Conservation (phyloP, 2,888 invertebrate genomes). For the Cerceris ruficornis region DNA sequence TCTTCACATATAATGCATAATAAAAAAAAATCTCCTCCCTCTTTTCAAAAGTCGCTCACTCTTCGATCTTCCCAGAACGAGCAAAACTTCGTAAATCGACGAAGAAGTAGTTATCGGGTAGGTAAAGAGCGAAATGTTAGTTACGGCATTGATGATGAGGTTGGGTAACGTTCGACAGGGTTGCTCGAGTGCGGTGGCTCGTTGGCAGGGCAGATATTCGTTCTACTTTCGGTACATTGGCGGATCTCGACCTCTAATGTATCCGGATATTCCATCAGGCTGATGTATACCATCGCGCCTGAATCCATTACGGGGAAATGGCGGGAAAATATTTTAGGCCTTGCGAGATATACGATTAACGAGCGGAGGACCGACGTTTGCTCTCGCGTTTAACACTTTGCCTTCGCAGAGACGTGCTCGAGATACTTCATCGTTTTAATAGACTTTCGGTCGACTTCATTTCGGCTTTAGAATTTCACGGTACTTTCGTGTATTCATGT, state of each 20-base stretch:
- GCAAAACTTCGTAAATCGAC: conserved; percentile 65
- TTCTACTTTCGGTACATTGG: conserved; percentile 59
- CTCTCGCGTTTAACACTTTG: neutral
- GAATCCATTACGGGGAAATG: conserved; percentile 50
- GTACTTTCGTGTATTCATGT: no score
- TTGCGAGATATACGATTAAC: conserved; percentile 18
- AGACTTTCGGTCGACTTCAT: no score
- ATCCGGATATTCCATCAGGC: conserved; percentile 50
- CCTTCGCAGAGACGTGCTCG: no score
- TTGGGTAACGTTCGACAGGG: conserved; percentile 47
- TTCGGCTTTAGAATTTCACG: no score
- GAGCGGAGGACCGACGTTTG: neutral
- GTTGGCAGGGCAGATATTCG: conserved; percentile 54
- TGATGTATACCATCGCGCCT: conserved; percentile 14
- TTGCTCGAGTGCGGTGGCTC: conserved; percentile 39
- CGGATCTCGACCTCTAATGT: conserved; percentile 55
- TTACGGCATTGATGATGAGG: conserved; percentile 55
- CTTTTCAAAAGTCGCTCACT: neutral
- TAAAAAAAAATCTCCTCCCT: no score
- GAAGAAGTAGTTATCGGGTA: conserved; percentile 67
- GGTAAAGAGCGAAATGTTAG: conserved; percentile 69
- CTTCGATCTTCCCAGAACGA: conserved; percentile 47
- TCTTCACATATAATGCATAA: no score
- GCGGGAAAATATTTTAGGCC: conserved; percentile 22
- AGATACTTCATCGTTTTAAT: no score